These are phyloP conservation scores for Spinus pinus DNA, from an alignment of 2,797 vertebrate species.

Conservation along the genomic window DNA sequence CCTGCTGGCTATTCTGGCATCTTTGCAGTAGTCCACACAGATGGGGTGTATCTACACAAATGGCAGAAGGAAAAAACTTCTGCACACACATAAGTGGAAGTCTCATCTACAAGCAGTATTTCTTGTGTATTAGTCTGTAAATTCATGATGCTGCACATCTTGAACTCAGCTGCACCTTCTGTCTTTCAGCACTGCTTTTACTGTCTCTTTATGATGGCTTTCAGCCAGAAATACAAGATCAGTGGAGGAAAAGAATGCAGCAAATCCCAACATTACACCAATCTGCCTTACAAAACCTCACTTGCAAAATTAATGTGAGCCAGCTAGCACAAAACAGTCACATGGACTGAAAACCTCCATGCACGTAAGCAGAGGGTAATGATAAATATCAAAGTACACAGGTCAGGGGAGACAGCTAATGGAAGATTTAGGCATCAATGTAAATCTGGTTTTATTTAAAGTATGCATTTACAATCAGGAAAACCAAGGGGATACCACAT, in stretches of 20 bases:
- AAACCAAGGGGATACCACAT: neutral
- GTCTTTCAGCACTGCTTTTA: neutral
- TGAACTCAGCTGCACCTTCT: conserved; percentile 20
- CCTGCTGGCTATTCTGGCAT: neutral
- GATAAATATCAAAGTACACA: neutral
- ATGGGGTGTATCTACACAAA: neutral
- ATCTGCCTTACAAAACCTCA: neutral
- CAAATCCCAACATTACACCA: neutral
- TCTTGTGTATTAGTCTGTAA: neutral
- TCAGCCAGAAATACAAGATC: neutral
- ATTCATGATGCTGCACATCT: neutral
- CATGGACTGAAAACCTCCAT: neutral
- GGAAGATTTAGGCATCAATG: neutral
- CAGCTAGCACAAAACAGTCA: neutral
- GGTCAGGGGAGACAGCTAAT: neutral
- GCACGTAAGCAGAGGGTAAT: neutral
- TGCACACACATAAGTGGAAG: neutral
- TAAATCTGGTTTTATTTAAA: conserved; percentile 5
- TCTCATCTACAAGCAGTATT: neutral
- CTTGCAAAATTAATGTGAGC: neutral
- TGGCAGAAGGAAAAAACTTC: neutral
- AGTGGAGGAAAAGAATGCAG: neutral
- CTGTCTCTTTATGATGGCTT: neutral
- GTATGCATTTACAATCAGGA: neutral
- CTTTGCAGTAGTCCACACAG: neutral